Conservation (phyloP, 2,113 vertebrate species). For the Polyodon spathula region DNA sequence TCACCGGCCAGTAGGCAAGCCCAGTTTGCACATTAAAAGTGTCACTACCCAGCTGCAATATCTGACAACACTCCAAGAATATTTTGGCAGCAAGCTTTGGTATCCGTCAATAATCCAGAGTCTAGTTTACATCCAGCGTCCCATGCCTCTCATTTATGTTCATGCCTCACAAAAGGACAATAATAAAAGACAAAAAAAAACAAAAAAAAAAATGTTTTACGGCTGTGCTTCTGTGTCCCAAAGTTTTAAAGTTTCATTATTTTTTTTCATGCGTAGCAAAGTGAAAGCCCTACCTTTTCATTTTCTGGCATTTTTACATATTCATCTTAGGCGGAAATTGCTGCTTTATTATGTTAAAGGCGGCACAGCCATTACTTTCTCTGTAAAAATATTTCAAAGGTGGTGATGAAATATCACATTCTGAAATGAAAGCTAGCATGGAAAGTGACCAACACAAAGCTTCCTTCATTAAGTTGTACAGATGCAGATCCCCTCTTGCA, state of each 20-base stretch:
- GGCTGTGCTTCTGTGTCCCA: conserved; percentile 7
- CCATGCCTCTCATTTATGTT: conserved; percentile 46
- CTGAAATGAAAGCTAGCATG: conserved; percentile 5
- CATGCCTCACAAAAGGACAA: conserved; percentile 32
- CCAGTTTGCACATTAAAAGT: conserved; percentile 37
- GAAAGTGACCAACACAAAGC: conserved; percentile 25
- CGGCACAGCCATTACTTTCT: background rate
- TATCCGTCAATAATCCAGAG: conserved; percentile 25
- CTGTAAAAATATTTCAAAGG: background rate
- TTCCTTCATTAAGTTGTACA: conserved; percentile 44
- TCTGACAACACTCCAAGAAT: conserved; percentile 41
- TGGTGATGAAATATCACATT: conserved; percentile 15
- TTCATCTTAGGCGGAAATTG: background rate
- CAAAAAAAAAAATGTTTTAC: conserved; percentile 25
- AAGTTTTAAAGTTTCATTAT: background rate
- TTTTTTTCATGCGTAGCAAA: background rate
- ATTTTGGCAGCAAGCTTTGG: conserved; percentile 41
- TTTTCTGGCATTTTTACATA: background rate
- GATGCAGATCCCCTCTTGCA: conserved; percentile 18
- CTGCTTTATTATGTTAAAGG: conserved; percentile 3
- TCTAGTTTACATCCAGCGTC: conserved; percentile 32
- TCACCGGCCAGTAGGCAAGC: conserved; percentile 21
- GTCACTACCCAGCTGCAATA: conserved; percentile 44
- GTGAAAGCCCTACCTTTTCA: background rate
- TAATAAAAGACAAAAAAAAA: conserved; percentile 31